Conservation (phyloP, 2,888 invertebrate genomes). For the Aphrophora alni region DNA sequence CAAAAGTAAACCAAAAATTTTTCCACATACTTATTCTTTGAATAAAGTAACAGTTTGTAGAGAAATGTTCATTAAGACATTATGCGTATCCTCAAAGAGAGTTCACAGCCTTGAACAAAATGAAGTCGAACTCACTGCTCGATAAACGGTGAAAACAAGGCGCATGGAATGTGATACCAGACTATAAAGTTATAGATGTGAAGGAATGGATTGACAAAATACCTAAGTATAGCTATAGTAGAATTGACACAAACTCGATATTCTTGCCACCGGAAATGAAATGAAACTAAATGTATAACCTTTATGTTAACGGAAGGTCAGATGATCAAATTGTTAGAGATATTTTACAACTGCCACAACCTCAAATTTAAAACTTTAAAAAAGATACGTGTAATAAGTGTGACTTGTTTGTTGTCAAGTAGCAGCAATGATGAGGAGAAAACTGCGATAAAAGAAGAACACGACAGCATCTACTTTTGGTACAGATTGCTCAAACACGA, state of each 20-base stretch:
- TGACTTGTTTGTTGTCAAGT: neutral
- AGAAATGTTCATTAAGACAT: slow-evolving; percentile 16
- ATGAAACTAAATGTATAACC: too few species aligned
- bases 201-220: too few species aligned
- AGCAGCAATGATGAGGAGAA: neutral
- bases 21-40: neutral
- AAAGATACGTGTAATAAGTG: slow-evolving; percentile 29
- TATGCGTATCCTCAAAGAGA: neutral
- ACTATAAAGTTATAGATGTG: too few species aligned
- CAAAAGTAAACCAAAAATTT: neutral
- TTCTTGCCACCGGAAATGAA: too few species aligned
- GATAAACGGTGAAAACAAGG: too few species aligned
- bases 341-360: slow-evolving; percentile 16
- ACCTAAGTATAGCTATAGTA: too few species aligned
- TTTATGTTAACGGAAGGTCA: too few species aligned
- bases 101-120: too few species aligned
- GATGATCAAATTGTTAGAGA: neutral
- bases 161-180: too few species aligned
- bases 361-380: slow-evolving; percentile 27
- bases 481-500: neutral
- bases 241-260: too few species aligned
- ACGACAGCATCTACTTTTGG: neutral
- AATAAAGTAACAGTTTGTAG: slow-evolving; percentile 7
- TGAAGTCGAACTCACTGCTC: too few species aligned
- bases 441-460: neutral